These are phyloP conservation scores for Dicrurus megarhynchus DNA, from an alignment of 2,113 vertebrate genomes.

Conservation along the genomic window DNA sequence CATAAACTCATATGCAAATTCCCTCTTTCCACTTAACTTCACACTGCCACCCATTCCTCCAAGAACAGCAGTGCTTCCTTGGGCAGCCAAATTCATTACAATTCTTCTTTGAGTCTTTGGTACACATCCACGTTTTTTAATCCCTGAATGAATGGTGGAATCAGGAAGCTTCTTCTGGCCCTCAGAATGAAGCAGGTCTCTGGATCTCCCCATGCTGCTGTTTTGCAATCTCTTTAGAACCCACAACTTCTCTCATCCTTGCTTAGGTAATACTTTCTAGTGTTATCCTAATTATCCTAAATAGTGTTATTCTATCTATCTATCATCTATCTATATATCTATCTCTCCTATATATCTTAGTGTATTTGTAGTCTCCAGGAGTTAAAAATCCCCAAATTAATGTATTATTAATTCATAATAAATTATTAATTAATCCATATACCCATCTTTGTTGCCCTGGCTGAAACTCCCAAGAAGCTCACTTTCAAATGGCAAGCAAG, in stretches of 20 bases:
- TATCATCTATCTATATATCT: neutral
- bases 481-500: neutral
- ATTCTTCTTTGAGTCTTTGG: neutral
- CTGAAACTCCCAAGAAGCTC: neutral
- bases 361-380: neutral
- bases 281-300: neutral
- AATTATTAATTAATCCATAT: neutral
- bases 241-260: neutral
- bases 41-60: neutral
- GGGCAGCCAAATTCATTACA: neutral
- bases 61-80: neutral
- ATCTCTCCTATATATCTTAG: neutral
- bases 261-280: neutral
- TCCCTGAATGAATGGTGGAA: neutral
- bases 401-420: neutral
- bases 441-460: neutral
- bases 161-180: neutral
- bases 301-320: neutral
- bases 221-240: neutral
- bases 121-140: neutral
- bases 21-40: neutral
- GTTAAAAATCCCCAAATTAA: neutral
- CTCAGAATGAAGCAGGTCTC: neutral
- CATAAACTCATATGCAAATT: neutral
- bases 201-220: neutral